Evolutionary conservation across 1,140 invertebrate genomes (phyloP).

Genomic region (Bombyx mandarina): DNA sequence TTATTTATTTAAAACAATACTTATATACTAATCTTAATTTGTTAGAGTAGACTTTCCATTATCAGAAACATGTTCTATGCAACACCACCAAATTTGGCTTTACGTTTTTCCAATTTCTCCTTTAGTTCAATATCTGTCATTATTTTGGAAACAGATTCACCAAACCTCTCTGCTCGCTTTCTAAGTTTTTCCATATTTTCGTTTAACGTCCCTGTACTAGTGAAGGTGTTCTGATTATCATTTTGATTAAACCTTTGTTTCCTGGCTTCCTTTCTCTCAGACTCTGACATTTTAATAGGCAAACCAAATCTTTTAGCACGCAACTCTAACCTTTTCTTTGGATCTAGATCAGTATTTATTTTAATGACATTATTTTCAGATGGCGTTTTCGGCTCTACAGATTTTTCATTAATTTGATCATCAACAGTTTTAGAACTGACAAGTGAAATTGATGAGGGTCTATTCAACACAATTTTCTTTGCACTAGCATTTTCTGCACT

Average conservation of each 20-base stretch:
- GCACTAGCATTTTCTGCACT: slow-evolving; percentile 60
- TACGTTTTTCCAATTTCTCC: slow-evolving; percentile 79
- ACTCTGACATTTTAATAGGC: slow-evolving; percentile 68
- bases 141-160: slow-evolving; percentile 77
- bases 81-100: slow-evolving; percentile 75
- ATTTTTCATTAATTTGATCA: slow-evolving; percentile 19
- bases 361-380: slow-evolving; percentile 39
- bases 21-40: background rate
- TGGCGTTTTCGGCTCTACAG: slow-evolving; percentile 19
- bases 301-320: slow-evolving; percentile 85
- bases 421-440: slow-evolving; percentile 19
- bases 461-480: slow-evolving; percentile 75
- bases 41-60: background rate
- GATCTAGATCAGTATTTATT: slow-evolving; percentile 75
- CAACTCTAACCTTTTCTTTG: slow-evolving; percentile 81
- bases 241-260: slow-evolving; percentile 75
- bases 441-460: slow-evolving; percentile 72
- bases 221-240: slow-evolving; percentile 21
- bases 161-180: slow-evolving; percentile 83
- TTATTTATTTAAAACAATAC: background rate
- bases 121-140: slow-evolving; percentile 77
- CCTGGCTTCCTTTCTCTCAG: slow-evolving; percentile 77
- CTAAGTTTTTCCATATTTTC: slow-evolving; percentile 76
- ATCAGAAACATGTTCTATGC: background rate
- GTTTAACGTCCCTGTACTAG: slow-evolving; percentile 57